Evolutionary conservation across 1,140 invertebrate species (phyloP), one percentile per base, ranked within the genome.

Genomic region (Atta cephalotes): DNA sequence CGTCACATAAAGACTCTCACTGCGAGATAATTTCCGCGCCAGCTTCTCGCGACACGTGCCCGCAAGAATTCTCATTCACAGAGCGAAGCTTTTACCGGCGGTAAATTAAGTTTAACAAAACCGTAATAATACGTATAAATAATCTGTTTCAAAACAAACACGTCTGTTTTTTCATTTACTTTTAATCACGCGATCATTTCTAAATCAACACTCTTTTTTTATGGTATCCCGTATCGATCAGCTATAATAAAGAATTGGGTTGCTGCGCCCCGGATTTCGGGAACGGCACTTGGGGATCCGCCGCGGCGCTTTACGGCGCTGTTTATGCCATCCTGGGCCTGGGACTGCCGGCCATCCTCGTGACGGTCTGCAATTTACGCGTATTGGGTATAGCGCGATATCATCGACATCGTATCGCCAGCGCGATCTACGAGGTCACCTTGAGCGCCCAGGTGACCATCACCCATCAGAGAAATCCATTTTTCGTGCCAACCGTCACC

Each of bases 371-470:
- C 93, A 98, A 98, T 92, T 93, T 97, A 28, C 95, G 96, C 93
- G 97, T 98, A 25, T 95, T 98, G 63, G 96, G 97, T 87, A 98
- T 98, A 85, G 97, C 97, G 0, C 96, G 97, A 0, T 97, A 98
- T 92, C 98, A 98, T 92, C 95, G 97, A 5, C 97, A 98, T 93
- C 96, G 97, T 39, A 98, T 98, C 76, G 97, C 97, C 21, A 97
- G 97, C 39, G 97, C 97, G 7, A 97, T 98, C 87, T 98, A 97
- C 94, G 97, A 98, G 95, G 97, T 98, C 7, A 98, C 97, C 0
- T 93, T 98, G 56, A 97, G 97, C 4, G 97, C 97, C 2, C 97
- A 98, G 94, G 97, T 98, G 58, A 98, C 97, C 10, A 97, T 98
- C 87, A 98, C 97, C 0, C 97, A 98, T 91, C 97, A 98, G 92